These are phyloP conservation scores for Mylabris phalerata DNA, from an alignment of 1,140 invertebrate genomes.

Conservation along the genomic window DNA sequence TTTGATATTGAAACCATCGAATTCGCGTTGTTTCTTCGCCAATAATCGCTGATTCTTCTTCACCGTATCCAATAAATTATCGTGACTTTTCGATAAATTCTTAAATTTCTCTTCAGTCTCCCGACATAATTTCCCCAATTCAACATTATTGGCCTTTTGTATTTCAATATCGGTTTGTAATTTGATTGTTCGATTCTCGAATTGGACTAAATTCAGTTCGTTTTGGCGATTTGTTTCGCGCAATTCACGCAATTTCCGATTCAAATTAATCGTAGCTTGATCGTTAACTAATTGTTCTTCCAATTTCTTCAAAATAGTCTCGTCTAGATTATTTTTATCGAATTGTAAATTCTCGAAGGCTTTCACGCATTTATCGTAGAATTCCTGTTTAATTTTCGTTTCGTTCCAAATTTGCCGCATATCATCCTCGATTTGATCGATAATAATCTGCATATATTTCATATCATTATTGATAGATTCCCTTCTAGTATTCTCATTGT, in stretches of 20 bases:
- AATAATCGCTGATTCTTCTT: too few species aligned
- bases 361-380: too few species aligned
- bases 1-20: too few species aligned
- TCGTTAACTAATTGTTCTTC: too few species aligned
- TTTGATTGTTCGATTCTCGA: not conserved
- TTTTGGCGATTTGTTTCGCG: not conserved
- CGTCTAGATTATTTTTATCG: too few species aligned
- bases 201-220: not conserved
- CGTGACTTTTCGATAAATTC: too few species aligned
- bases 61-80: too few species aligned
- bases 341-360: too few species aligned
- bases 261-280: not conserved
- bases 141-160: not conserved
- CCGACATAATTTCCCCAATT: too few species aligned
- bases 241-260: not conserved
- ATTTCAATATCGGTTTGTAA: not conserved
- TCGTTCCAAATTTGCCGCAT: not conserved
- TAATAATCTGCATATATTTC: slow-evolving; percentile 20
- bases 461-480: slow-evolving; percentile 20
- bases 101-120: too few species aligned
- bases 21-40: too few species aligned
- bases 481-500: slow-evolving; percentile 25
- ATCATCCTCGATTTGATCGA: slow-evolving; percentile 13
- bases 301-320: too few species aligned
- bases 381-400: not conserved